Conservation (phyloP, 2,888 invertebrate species). For the Philhelius pedissequus region DNA sequence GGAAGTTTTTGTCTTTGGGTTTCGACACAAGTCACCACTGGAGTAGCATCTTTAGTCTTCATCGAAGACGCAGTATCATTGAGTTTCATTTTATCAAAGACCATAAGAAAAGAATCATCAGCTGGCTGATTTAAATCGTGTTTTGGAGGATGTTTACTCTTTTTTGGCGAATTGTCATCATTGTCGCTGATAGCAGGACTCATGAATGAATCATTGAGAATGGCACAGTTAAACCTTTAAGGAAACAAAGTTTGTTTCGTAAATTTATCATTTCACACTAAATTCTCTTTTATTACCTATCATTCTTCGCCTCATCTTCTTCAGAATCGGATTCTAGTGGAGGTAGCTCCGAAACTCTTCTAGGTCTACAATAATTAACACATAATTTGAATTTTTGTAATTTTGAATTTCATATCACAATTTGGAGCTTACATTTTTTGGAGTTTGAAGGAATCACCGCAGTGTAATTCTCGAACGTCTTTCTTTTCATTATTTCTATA, state of each 20-base stretch:
- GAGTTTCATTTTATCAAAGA: slow-evolving; percentile 74
- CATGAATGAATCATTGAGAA: slow-evolving; percentile 77
- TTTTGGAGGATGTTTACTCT: not conserved
- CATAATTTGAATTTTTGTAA: not conserved
- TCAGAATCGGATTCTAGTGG: slow-evolving; percentile 76
- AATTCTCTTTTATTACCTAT: slow-evolving; percentile 62
- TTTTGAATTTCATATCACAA: not conserved
- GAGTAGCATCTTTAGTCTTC: not conserved
- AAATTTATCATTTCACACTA: not conserved
- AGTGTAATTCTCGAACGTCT: not conserved
- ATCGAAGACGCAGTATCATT: slow-evolving; percentile 44
- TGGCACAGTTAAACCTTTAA: slow-evolving; percentile 76
- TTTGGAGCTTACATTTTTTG: slow-evolving; percentile 31
- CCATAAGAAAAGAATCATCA: slow-evolving; percentile 71
- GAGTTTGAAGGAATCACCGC: slow-evolving; percentile 14
- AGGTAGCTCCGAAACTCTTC: slow-evolving; percentile 75
- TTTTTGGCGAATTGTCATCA: slow-evolving; percentile 51
- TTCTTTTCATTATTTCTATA: slow-evolving; percentile 34
- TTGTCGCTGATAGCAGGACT: slow-evolving; percentile 73
- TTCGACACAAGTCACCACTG: not conserved
- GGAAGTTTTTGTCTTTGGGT: slow-evolving; percentile 16
- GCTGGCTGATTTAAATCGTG: not conserved
- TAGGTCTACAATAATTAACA: slow-evolving; percentile 71
- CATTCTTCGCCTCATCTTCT: slow-evolving; percentile 72
- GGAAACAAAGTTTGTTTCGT: not conserved